Evolutionary conservation across 2,888 invertebrate genomes (phyloP), one percentile per base, ranked within the genome.

Genomic region (Yponomeuta sedellus): DNA sequence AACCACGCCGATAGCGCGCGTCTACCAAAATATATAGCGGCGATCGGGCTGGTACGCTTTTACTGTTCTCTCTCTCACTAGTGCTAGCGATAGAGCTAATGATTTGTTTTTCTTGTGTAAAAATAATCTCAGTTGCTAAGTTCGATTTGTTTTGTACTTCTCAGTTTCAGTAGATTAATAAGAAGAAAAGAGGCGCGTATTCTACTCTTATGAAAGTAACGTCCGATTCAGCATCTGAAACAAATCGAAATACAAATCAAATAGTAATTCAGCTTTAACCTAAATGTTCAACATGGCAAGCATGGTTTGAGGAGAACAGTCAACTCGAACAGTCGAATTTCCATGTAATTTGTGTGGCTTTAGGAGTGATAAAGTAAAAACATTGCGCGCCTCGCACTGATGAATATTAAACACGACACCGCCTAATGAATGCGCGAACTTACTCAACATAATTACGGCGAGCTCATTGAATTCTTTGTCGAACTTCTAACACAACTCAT

Each of bases 171-270:
- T 1, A 8, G 1, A 4, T 52, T 6, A 52, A 2, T 68, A 68
- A 16, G 70, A 69, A 72, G 72, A 67, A 16, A 16, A 5, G 12
- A 52, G 16, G 44, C 1, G 78, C 85, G 83, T 66, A 81, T 82
- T 81, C 66, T 70, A n/a, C n/a, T n/a, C n/a, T n/a, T n/a, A 69
- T 67, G 72, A 74, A 75, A 75, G 78, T 71, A 90, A 91, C 89
- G 90, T 91, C 88, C 90, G 90, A 77, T 83, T 82, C 75, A 86
- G 83, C 90, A 91, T 90, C 90, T 91, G 88, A 67, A 90, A 90
- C 84, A 86, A 88, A 71, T 67, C 2, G 20, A 39, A 28, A 52
- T n/a, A n/a, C n/a, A n/a, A n/a, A n/a, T n/a, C 44, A 44, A 44
- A 44, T 44, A 12, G 40, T 39, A 1, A 22, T 19, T 19, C 11